These are phyloP conservation scores for Pedicia rivosa DNA, from an alignment of 2,888 invertebrate genomes.

Conservation along the genomic window DNA sequence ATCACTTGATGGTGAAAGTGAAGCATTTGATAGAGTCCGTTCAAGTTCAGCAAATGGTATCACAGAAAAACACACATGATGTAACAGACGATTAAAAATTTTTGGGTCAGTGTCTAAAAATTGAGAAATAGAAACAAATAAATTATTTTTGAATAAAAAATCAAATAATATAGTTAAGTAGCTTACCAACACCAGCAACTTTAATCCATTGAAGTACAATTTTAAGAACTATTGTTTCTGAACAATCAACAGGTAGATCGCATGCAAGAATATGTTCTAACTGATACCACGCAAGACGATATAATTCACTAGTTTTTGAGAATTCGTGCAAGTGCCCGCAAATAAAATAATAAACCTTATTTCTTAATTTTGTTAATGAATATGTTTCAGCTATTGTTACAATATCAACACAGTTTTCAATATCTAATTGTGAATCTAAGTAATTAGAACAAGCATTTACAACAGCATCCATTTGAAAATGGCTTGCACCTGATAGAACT, in stretches of 20 bases:
- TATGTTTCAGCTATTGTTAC: conserved; percentile 53
- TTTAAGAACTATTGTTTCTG: conserved; percentile 41
- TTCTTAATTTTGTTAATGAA: conserved; percentile 38
- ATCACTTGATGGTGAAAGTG: too few relatives aligned
- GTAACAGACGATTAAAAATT: conserved; percentile 15
- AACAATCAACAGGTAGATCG: conserved; percentile 52
- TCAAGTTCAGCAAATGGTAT: conserved; percentile 13
- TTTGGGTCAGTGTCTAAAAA: conserved; percentile 12
- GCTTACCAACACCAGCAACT: neutral
- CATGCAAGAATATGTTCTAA: conserved; percentile 42
- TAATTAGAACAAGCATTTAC: conserved; percentile 49
- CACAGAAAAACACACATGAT: conserved; percentile 21
- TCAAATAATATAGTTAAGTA: too few relatives aligned
- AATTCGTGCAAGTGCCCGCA: conserved; percentile 45
- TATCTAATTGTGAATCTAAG: conserved; percentile 45
- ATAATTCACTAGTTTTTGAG: conserved; percentile 40
- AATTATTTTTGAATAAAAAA: too few relatives aligned
- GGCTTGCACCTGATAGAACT: conserved; percentile 50
- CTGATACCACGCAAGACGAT: conserved; percentile 40
- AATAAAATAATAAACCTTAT: conserved; percentile 46
- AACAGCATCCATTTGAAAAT: conserved; percentile 45
- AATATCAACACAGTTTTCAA: conserved; percentile 57
- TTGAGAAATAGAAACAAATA: too few relatives aligned
- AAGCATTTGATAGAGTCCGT: neutral
- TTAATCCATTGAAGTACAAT: conserved; percentile 42